Conservation (phyloP, 2,113 vertebrate genomes). For the Numida meleagris region DNA sequence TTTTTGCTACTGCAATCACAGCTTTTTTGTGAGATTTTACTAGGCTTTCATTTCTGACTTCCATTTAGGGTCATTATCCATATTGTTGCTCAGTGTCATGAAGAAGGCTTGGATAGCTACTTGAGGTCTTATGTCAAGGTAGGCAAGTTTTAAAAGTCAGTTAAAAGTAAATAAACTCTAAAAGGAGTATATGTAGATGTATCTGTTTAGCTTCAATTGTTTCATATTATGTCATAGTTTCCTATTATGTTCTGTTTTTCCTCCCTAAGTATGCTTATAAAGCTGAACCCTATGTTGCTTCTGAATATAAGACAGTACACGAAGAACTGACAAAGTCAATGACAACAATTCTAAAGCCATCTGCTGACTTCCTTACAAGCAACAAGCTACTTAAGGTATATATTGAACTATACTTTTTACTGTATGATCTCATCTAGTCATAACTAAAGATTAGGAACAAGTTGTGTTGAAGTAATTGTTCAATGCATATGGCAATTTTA, state of each 20-base stretch:
- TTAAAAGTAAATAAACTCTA: neutral
- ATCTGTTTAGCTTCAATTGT: neutral
- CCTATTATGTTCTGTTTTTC: neutral
- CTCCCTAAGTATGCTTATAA: conserved; percentile 90
- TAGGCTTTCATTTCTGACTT: conserved; percentile 49
- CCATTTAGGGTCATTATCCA: conserved; percentile 95
- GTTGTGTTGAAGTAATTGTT: neutral
- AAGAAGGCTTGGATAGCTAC: conserved; percentile 95
- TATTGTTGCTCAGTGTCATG: conserved; percentile 96
- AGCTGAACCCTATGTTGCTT: conserved; percentile 87
- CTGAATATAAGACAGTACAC: conserved; percentile 88
- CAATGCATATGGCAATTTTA: neutral
- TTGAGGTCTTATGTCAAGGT: conserved; percentile 98
- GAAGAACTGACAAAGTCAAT: conserved; percentile 97
- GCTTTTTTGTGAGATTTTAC: conserved; percentile 17
- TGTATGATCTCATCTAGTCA: neutral
- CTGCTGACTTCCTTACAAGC: conserved; percentile 97
- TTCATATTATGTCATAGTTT: neutral
- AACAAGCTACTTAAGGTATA: conserved; percentile 98
- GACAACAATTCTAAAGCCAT: conserved; percentile 96
- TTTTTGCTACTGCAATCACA: conserved; percentile 16
- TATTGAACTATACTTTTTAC: neutral
- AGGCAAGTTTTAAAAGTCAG: neutral
- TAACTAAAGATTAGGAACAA: neutral
- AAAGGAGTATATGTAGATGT: neutral